Evolutionary conservation across 2,797 vertebrate genomes (phyloP).

Genomic region (Onychomys arenicola): DNA sequence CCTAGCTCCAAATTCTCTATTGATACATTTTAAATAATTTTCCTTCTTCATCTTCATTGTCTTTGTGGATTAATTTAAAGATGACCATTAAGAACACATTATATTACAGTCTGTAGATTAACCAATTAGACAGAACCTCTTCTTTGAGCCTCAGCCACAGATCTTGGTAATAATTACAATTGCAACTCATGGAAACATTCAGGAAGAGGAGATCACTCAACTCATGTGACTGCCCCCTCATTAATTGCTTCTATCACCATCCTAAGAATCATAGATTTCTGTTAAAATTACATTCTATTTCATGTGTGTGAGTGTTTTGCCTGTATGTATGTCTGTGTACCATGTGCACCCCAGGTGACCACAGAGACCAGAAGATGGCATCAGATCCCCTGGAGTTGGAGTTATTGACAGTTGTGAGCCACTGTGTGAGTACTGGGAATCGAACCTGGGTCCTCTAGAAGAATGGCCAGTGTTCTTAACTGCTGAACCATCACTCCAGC

Average conservation of each 20-base stretch:
- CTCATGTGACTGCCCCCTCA: neutral
- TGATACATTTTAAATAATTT: neutral
- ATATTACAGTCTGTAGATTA: neutral
- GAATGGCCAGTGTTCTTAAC: neutral
- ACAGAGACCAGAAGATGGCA: neutral
- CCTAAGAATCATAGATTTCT: neutral
- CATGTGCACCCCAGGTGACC: neutral
- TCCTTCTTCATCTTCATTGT: neutral
- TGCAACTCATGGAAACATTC: neutral
- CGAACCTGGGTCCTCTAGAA: neutral
- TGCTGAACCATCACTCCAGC: neutral
- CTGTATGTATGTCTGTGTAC: neutral
- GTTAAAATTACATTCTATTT: neutral
- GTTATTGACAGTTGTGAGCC: neutral
- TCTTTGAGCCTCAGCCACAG: neutral
- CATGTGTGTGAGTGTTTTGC: neutral
- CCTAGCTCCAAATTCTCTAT: neutral
- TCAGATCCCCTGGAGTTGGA: neutral
- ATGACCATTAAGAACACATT: neutral
- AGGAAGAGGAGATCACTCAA: neutral
- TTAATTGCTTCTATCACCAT: neutral
- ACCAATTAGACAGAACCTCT: neutral
- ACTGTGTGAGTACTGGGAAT: neutral
- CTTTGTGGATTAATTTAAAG: neutral
- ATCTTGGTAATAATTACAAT: neutral